phyloP scores from a whole-genome alignment of 2,888 invertebrate species.

The Lepidochitona cinerea region DNA sequence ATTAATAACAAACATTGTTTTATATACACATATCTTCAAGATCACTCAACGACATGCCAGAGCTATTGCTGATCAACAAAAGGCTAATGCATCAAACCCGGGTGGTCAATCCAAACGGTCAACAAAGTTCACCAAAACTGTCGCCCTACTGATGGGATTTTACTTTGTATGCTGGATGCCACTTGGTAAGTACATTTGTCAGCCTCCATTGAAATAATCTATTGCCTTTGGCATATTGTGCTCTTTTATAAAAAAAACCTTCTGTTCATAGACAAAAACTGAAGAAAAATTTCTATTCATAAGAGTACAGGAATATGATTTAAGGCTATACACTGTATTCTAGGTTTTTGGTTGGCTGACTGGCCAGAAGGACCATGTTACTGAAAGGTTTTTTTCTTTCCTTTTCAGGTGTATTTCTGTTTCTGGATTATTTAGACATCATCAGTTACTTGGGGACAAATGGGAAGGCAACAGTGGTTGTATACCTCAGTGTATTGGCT shows the following conservation, averaged over 20 bases:
- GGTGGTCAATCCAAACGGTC: conserved; percentile 8
- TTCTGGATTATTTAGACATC: conserved; percentile 29
- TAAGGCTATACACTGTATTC: no score
- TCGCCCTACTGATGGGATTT: conserved; percentile 26
- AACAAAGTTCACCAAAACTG: conserved; percentile 31
- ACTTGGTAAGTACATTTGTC: conserved; percentile 25
- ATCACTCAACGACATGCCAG: not conserved
- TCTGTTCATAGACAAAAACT: no score
- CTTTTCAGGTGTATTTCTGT: conserved; percentile 37
- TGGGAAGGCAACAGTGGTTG: conserved; percentile 34
- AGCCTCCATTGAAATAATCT: no score
- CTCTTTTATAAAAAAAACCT: no score
- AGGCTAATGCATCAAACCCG: not conserved
- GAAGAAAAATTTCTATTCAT: no score
- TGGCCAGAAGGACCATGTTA: no score
- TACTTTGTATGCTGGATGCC: conserved; percentile 36
- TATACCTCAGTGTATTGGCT: conserved; percentile 32
- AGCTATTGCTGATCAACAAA: not conserved
- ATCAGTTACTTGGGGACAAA: conserved; percentile 25
- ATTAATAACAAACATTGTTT: not conserved
- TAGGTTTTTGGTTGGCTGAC: no score
- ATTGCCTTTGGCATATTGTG: no score
- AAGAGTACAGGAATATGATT: no score
- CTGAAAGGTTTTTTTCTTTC: no score
- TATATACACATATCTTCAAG: not conserved